These are phyloP conservation scores for Dione vanillae DNA, from an alignment of 2,888 invertebrate genomes.

Conservation along the genomic window DNA sequence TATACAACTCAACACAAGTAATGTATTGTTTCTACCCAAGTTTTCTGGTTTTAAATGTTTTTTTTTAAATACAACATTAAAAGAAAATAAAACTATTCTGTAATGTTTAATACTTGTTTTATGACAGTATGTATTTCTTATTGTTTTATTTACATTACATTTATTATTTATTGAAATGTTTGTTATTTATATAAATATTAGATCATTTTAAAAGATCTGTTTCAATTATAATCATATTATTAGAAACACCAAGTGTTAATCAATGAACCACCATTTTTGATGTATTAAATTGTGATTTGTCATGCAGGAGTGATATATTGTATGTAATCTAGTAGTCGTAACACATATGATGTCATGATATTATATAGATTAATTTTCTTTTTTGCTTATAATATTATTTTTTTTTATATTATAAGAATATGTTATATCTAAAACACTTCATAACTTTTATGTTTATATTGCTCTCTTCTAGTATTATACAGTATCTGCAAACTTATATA, in stretches of 20 bases:
- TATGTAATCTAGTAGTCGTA: background rate
- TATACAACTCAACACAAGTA: no score
- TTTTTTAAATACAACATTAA: no score
- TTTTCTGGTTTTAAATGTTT: no score
- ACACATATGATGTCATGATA: slow-evolving; percentile 2
- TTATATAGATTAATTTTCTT: background rate
- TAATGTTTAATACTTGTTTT: no score
- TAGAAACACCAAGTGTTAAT: background rate
- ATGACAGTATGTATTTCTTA: background rate
- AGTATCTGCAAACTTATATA: background rate
- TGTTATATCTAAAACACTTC: background rate
- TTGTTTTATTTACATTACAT: background rate
- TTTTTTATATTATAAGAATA: background rate
- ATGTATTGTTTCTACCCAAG: no score
- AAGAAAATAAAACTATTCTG: no score
- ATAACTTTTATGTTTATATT: background rate
- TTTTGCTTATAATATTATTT: background rate
- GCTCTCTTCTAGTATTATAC: slow-evolving; percentile 13
- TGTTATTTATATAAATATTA: background rate
- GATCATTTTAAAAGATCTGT: background rate
- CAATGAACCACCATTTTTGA: background rate
- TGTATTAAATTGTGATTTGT: background rate
- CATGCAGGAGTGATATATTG: background rate
- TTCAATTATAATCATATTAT: background rate
- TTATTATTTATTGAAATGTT: background rate